Percentiles rank a stretch among this genome's conserved stretches.
Conservation (phyloP, 2,113 vertebrate species). For the Tichodroma muraria region DNA sequence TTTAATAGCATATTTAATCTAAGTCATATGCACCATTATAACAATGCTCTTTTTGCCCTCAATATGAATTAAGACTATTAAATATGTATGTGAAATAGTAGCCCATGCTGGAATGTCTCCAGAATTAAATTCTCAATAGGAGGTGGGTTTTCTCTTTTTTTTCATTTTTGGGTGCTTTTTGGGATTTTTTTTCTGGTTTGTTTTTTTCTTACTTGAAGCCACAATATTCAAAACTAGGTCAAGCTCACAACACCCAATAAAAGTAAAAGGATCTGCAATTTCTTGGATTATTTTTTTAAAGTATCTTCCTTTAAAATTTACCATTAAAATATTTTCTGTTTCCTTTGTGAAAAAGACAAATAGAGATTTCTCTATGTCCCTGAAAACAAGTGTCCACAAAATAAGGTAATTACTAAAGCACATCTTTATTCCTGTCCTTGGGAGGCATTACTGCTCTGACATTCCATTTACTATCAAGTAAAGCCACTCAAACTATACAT, state of each 20-base stretch:
- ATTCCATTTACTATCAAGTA: not conserved
- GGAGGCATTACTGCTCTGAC: not conserved
- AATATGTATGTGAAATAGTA: constrained; percentile 7
- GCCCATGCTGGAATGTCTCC: not conserved
- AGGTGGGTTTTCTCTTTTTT: not conserved
- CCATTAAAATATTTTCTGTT: not conserved
- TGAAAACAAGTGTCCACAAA: not conserved
- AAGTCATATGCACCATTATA: not conserved
- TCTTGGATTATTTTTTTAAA: not conserved
- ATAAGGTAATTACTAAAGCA: not conserved
- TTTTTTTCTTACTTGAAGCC: not conserved
- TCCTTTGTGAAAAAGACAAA: not conserved
- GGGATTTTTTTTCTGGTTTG: not conserved
- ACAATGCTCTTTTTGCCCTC: constrained; percentile 9
- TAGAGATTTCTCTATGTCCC: not conserved
- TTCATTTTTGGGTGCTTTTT: not conserved
- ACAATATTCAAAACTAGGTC: not conserved
- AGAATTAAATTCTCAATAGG: not conserved
- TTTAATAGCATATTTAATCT: not conserved
- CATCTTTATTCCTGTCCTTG: not conserved
- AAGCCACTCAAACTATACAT: not conserved
- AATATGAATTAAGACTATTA: not conserved
- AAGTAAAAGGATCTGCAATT: not conserved
- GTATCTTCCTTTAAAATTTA: not conserved
- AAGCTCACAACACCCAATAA: not conserved